Evolutionary conservation across 2,797 vertebrate genomes (phyloP).

Genomic region (Crypturellus tataupa): DNA sequence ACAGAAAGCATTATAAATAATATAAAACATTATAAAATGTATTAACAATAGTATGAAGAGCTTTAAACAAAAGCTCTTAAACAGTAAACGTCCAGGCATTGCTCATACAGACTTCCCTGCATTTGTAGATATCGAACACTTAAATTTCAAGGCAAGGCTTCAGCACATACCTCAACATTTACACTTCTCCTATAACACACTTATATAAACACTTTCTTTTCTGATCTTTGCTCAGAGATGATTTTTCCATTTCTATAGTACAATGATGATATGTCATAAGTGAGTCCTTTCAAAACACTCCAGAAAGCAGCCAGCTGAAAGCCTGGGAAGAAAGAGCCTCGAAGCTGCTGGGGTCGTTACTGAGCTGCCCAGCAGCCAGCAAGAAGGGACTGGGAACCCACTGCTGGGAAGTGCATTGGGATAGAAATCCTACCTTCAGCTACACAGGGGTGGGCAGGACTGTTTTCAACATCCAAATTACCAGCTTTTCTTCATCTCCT

Average conservation of each 20-base stretch:
- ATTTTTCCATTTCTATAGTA: background rate
- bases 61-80: constrained; percentile 54
- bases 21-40: constrained; percentile 32
- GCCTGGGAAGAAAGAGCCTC: too few relatives aligned
- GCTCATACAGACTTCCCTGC: background rate
- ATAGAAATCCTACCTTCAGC: background rate
- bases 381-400: accelerated
- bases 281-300: accelerated
- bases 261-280: accelerated
- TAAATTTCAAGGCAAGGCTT: background rate
- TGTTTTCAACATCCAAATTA: background rate
- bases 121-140: background rate
- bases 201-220: background rate
- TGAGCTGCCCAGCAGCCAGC: accelerated
- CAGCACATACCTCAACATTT: background rate
- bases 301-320: background rate
- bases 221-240: background rate
- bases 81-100: constrained; percentile 8
- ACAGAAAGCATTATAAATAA: constrained; percentile 31
- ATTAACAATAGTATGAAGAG: constrained; percentile 36
- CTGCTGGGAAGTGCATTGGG: accelerated
- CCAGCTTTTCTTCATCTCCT: background rate
- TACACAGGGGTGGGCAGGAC: background rate
- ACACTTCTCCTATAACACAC: background rate
- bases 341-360: too few relatives aligned